Evolutionary conservation across 1,140 invertebrate genomes (phyloP), one percentile per base, ranked within the genome.

Genomic region (Calliopsis andreniformis): DNA sequence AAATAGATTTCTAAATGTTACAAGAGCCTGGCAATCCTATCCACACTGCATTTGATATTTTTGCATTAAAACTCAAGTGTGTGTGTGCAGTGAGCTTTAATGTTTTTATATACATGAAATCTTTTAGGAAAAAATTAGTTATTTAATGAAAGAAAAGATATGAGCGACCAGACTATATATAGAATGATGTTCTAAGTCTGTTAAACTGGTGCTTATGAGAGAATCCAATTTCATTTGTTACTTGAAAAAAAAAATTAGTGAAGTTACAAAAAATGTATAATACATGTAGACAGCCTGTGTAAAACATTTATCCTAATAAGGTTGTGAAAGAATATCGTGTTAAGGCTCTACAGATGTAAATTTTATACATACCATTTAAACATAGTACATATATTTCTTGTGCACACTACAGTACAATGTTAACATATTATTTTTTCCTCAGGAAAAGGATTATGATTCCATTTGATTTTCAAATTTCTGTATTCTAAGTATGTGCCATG

Each of bases 11-110:
- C 3, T 59, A 58, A 55, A 20, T 39, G 25, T 56, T 43, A 62
- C n/a, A 66, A 39, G 10, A 78, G 39, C 32, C 49, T 83, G 76
- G 72, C 30, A 69, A 63, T 55, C 35, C 66, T 70, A 76, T 20
- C 25, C 23, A 73, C 59, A 76, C 47, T 67, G 62, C 71, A 83
- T 76, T 53, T 76, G n/a, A 83, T 83, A 83, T 79, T 83, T 83
- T 83, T 83, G 70, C 80, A 79, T 51, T 73, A 45, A 63, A 68
- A 82, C 64, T 39, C 47, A 67, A 69, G 61, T 49, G 45, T 70
- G 23, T 62, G 32, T n/a, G 47, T 79, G 56, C 32, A 73, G 20
- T 76, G 42, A 82, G 63, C 43, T 75, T 72, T 61, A 68, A 77
- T 56, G 42, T 67, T 62, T 80, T 61, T 62, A 58, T 53, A 80